Conservation (phyloP, 2,888 invertebrate genomes). For the Scotopteryx bipunctaria region DNA sequence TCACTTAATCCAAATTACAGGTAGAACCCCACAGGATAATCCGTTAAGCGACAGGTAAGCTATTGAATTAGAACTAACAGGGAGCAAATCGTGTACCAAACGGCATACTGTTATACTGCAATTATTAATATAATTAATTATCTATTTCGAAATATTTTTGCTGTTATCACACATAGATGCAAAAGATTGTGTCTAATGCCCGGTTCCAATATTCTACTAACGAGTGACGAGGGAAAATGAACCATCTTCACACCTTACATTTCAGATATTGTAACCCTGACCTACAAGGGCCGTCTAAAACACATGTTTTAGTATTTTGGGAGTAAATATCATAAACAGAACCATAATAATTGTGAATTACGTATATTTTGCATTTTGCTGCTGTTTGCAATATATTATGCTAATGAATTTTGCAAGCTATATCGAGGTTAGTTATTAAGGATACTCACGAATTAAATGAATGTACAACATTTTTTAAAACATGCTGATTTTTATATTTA, state of each 20-base stretch:
- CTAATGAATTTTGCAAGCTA: constrained; percentile 49
- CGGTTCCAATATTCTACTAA: too few species aligned
- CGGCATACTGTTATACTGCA: not conserved
- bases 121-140: not conserved
- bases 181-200: too few species aligned
- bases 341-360: constrained; percentile 23
- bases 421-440: constrained; percentile 50
- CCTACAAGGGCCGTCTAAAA: too few species aligned
- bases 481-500: not conserved
- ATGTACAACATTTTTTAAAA: not conserved
- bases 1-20: constrained; percentile 9
- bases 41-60: constrained; percentile 7
- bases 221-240: too few species aligned
- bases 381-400: constrained; percentile 54
- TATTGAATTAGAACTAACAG: constrained; percentile 8
- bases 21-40: constrained; percentile 1
- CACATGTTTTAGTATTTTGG: not conserved
- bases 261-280: not conserved
- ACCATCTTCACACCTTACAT: too few species aligned
- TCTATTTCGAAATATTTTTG: not conserved
- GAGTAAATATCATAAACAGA: constrained; percentile 11
- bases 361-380: constrained; percentile 41
- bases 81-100: not conserved
- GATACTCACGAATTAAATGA: constrained; percentile 37
- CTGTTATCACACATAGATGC: too few species aligned